Evolutionary conservation across 2,888 invertebrate species (phyloP).

Genomic region (Hyppa rectilinea): DNA sequence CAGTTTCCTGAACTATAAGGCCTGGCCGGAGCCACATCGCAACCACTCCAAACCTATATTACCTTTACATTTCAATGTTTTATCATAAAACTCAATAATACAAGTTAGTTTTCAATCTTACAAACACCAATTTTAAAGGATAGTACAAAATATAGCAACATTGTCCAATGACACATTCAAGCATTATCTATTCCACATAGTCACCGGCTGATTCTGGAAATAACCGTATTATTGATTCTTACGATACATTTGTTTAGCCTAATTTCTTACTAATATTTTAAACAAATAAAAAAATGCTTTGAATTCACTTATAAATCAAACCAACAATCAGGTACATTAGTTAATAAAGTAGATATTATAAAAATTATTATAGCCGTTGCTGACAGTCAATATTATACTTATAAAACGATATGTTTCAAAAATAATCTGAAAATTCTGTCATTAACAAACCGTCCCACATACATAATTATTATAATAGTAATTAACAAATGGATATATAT

Average conservation of each 20-base stretch:
- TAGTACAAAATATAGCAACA: slow-evolving; percentile 40
- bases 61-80: slow-evolving; percentile 59
- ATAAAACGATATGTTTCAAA: slow-evolving; percentile 51
- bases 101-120: slow-evolving; percentile 24
- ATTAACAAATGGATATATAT: slow-evolving; percentile 57
- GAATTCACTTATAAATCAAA: slow-evolving; percentile 53
- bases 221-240: slow-evolving; percentile 37
- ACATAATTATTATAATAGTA: slow-evolving; percentile 27
- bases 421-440: slow-evolving; percentile 31
- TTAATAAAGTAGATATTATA: slow-evolving; percentile 52
- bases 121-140: no score
- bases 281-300: slow-evolving; percentile 50
- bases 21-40: slow-evolving; percentile 80
- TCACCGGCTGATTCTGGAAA: slow-evolving; percentile 27
- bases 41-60: slow-evolving; percentile 67
- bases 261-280: slow-evolving; percentile 39
- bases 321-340: slow-evolving; percentile 67
- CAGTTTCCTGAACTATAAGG: slow-evolving; percentile 81
- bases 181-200: slow-evolving; percentile 1
- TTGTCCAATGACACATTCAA: slow-evolving; percentile 1
- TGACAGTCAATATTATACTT: slow-evolving; percentile 42
- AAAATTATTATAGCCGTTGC: slow-evolving; percentile 60
- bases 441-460: slow-evolving; percentile 11
- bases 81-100: slow-evolving; percentile 40
- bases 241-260: slow-evolving; percentile 53